phyloP scores from a whole-genome alignment of 2,797 vertebrate species.

The Morelia viridis region DNA sequence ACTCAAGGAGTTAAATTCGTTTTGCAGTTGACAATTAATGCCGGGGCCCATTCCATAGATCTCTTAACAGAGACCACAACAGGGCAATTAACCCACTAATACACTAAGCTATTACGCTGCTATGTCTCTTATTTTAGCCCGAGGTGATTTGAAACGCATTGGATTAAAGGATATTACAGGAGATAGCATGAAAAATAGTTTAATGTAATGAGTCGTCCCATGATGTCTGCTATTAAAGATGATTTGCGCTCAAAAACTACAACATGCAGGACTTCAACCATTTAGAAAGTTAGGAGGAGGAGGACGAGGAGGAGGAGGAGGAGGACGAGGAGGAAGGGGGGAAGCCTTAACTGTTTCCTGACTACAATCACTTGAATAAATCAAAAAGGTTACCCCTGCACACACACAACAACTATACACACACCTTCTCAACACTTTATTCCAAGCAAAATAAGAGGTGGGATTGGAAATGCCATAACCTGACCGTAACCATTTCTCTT shows the following conservation, averaged over 20 bases:
- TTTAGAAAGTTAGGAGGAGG: conserved; percentile 68
- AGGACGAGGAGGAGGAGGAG: conserved; percentile 15
- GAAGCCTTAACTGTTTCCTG: conserved; percentile 72
- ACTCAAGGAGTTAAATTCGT: conserved; percentile 80
- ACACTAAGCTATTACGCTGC: conserved; percentile 92
- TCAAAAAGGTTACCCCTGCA: conserved; percentile 1
- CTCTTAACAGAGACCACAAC: conserved; percentile 82
- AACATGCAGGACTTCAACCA: conserved; percentile 81
- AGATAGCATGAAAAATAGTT: conserved; percentile 90
- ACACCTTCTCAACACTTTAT: background rate
- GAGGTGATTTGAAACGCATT: conserved; percentile 89
- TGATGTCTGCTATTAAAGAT: conserved; percentile 92
- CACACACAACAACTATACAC: background rate
- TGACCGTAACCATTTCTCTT: too few species aligned
- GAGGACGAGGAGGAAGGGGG: background rate
- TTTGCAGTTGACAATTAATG: conserved; percentile 83
- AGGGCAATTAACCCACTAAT: conserved; percentile 96
- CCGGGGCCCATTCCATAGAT: conserved; percentile 80
- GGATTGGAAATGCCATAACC: too few species aligned
- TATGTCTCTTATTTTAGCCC: conserved; percentile 84
- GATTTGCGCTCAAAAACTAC: conserved; percentile 88
- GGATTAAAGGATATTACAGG: conserved; percentile 92
- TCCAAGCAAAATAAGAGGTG: background rate
- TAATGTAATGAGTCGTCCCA: conserved; percentile 93
- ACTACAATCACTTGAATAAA: conserved; percentile 19